phyloP scores from a whole-genome alignment of 1,140 invertebrate genomes.

The Platyura marginata region DNA sequence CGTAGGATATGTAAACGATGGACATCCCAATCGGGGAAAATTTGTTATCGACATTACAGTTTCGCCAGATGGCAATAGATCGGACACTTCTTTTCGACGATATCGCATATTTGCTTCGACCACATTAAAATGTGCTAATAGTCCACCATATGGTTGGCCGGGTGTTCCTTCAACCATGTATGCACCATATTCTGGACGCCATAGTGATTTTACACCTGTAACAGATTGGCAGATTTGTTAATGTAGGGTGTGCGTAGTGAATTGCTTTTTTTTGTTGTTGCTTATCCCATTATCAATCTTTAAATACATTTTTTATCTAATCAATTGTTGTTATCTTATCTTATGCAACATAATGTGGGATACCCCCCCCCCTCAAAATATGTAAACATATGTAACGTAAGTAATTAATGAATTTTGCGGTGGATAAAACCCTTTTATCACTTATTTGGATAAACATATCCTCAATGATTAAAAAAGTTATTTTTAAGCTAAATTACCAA shows the following conservation, averaged over 20 bases:
- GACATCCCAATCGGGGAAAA: constrained; percentile 83
- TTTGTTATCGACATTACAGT: constrained; percentile 75
- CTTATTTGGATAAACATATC: no score
- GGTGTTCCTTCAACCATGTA: constrained; percentile 99
- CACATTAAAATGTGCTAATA: constrained; percentile 91
- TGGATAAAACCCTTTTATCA: no score
- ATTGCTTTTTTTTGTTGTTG: no score
- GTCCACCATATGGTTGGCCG: constrained; percentile 82
- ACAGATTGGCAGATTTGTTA: no score
- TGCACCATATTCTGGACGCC: constrained; percentile 94
- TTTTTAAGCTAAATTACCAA: not conserved
- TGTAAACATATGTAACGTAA: no score
- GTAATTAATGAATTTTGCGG: no score
- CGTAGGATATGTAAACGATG: constrained; percentile 73
- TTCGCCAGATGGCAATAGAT: constrained; percentile 62
- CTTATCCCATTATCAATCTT: no score
- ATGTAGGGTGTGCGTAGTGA: no score
- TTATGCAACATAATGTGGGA: no score
- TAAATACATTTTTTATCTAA: no score
- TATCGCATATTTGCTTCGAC: constrained; percentile 95
- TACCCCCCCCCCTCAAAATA: no score
- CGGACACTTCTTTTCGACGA: constrained; percentile 68
- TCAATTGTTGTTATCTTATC: no score
- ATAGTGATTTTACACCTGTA: constrained; percentile 67
- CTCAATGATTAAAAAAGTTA: not conserved